Evolutionary conservation across 2,113 vertebrate genomes (phyloP).

Genomic region (Oplegnathus fasciatus): DNA sequence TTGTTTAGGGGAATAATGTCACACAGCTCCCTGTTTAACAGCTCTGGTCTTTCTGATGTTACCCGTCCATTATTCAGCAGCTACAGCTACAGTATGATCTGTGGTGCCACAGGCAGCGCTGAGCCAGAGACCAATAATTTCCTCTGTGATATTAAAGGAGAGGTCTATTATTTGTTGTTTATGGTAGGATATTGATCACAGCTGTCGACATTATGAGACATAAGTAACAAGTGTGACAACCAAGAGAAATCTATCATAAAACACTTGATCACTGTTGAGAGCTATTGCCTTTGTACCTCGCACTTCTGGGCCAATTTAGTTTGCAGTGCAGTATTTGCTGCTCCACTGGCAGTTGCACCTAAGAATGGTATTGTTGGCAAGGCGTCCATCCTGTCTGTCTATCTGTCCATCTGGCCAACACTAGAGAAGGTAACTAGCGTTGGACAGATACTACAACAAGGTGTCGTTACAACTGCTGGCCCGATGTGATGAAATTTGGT

Average conservation of each 20-base stretch:
- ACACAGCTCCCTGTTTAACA: neutral
- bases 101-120: neutral
- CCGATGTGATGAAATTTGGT: too few relatives aligned
- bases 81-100: neutral
- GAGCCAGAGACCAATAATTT: slow-evolving; percentile 3
- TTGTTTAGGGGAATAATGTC: slow-evolving; percentile 14
- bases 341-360: neutral
- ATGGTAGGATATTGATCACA: slow-evolving; percentile 16
- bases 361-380: neutral
- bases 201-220: neutral
- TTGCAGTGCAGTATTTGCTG: neutral
- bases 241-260: slow-evolving; percentile 23
- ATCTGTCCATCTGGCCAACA: neutral
- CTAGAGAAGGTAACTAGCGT: neutral
- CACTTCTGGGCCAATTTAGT: neutral
- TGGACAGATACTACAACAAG: neutral
- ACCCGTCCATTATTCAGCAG: slow-evolving; percentile 3
- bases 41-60: slow-evolving; percentile 11
- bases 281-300: neutral
- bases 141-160: slow-evolving; percentile 19
- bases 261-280: slow-evolving; percentile 23
- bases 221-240: slow-evolving; percentile 3
- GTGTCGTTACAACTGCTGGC: neutral
- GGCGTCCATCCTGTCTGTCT: too few relatives aligned
- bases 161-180: slow-evolving; percentile 10